These are phyloP conservation scores for Cyphomyrus discorhynchus DNA, from an alignment of 2,113 vertebrate genomes.

Conservation along the genomic window DNA sequence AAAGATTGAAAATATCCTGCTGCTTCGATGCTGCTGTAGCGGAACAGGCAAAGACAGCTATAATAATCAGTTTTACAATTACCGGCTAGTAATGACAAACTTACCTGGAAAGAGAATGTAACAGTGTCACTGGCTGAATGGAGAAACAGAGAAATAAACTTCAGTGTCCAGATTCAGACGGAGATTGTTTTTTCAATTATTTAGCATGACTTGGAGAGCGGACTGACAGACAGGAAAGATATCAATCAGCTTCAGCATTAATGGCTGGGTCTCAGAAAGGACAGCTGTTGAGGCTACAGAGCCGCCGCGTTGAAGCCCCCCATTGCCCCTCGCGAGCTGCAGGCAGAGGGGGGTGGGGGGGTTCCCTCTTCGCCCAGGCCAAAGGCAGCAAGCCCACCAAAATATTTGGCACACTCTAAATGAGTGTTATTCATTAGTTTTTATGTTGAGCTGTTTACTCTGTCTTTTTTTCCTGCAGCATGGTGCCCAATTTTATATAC, in stretches of 20 bases:
- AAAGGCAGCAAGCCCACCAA: background rate
- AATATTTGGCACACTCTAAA: background rate
- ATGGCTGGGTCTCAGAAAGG: background rate
- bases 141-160: background rate
- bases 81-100: background rate
- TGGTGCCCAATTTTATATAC: background rate
- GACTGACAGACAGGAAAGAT: background rate
- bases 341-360: background rate
- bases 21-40: background rate
- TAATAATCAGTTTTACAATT: background rate
- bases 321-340: background rate
- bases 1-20: background rate
- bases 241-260: slow-evolving; percentile 1
- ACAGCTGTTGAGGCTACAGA: background rate
- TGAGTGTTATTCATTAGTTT: background rate
- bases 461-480: background rate
- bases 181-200: background rate
- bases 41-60: background rate
- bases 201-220: background rate
- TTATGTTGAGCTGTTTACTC: background rate
- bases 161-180: background rate
- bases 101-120: background rate
- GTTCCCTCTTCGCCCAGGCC: background rate
- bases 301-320: background rate
- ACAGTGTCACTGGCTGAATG: background rate